A percentile compares a stretch with the other conserved stretches of the same genome.
Conservation (phyloP, 2,113 vertebrate species). For the Thamnaconus septentrionalis region DNA sequence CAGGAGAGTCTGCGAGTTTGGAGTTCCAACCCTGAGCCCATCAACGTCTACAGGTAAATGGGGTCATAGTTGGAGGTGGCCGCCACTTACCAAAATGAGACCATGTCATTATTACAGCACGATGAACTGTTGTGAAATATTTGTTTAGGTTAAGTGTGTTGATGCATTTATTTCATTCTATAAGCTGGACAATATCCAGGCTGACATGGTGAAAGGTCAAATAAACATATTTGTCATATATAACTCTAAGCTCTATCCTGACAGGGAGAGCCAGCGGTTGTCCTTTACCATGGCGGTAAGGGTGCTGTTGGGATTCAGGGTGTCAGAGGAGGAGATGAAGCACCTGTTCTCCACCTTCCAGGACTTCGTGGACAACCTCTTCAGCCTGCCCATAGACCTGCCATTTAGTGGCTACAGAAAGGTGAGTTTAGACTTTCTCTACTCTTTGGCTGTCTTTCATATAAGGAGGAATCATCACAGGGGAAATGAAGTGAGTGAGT, state of each 20-base stretch:
- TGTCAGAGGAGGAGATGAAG: slow-evolving; percentile 88
- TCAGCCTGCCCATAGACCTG: slow-evolving; percentile 93
- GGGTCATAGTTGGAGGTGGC: no score
- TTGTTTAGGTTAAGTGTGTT: no score
- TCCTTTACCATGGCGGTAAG: slow-evolving; percentile 96
- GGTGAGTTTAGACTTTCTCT: slow-evolving; percentile 68
- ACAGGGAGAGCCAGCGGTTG: slow-evolving; percentile 88
- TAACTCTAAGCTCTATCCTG: neutral
- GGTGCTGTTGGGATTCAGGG: slow-evolving; percentile 91
- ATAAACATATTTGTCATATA: neutral
- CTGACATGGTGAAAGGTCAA: neutral
- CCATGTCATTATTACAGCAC: no score
- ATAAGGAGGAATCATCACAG: no score
- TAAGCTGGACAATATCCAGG: no score
- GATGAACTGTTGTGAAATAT: no score
- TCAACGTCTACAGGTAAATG: slow-evolving; percentile 86
- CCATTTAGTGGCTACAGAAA: slow-evolving; percentile 94
- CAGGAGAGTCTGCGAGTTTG: slow-evolving; percentile 92
- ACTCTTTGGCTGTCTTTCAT: neutral
- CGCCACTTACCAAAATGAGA: no score
- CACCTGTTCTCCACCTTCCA: slow-evolving; percentile 92
- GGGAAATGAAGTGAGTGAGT: no score
- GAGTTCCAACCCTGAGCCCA: slow-evolving; percentile 90
- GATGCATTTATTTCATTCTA: no score
- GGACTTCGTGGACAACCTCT: slow-evolving; percentile 96